Evolutionary conservation across 2,888 invertebrate genomes (phyloP).

Genomic region (Schizotus pectinicornis): DNA sequence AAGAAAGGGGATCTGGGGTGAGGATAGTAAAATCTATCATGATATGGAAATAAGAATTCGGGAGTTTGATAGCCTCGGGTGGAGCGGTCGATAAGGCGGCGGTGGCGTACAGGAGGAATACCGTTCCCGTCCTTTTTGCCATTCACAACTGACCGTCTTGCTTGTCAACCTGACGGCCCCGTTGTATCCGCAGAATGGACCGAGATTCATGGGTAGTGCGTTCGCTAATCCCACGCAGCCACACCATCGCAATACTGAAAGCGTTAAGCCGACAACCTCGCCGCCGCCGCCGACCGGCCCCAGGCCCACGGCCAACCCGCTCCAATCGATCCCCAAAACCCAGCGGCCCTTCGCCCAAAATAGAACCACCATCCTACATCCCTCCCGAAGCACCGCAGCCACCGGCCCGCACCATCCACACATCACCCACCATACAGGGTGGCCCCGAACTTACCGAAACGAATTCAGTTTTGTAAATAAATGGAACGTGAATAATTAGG

Average conservation of each 20-base stretch:
- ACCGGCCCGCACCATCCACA: no score
- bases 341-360: no score
- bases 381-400: no score
- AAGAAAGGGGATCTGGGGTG: slow-evolving; percentile 27
- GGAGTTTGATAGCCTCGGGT: slow-evolving; percentile 49
- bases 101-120: slow-evolving; percentile 21
- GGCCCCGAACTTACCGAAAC: no score
- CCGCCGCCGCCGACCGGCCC: no score
- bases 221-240: slow-evolving; percentile 14
- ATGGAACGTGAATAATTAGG: no score
- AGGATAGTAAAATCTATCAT: slow-evolving; percentile 52
- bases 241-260: slow-evolving; percentile 5
- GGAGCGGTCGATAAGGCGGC: slow-evolving; percentile 43
- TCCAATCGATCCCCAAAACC: no score
- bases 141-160: slow-evolving; percentile 21
- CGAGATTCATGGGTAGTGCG: slow-evolving; percentile 16
- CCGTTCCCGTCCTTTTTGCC: slow-evolving; percentile 19
- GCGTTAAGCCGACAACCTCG: slow-evolving; percentile 6
- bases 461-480: no score
- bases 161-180: slow-evolving; percentile 16
- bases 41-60: slow-evolving; percentile 56
- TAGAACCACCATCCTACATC: no score
- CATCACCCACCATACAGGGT: no score
- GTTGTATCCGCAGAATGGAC: slow-evolving; percentile 12
- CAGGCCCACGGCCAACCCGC: no score